These are phyloP conservation scores for Hemitrygon akajei DNA, from an alignment of 2,797 vertebrate genomes.

Conservation along the genomic window DNA sequence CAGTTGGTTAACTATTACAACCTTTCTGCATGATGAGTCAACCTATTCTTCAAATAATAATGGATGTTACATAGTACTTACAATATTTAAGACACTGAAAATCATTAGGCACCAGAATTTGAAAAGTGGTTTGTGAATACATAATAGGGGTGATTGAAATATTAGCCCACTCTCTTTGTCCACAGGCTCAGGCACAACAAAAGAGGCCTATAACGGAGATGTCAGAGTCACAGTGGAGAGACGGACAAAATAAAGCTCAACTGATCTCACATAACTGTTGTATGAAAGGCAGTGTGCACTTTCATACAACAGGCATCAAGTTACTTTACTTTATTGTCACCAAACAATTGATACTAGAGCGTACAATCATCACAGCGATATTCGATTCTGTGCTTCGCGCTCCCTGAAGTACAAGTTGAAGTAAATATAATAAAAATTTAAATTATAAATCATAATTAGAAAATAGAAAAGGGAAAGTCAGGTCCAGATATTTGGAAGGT, in stretches of 20 bases:
- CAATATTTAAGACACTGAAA: not conserved
- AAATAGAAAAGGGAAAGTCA: too few species aligned
- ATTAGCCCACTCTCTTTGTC: not conserved
- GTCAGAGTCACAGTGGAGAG: not conserved
- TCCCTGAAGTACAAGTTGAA: too few species aligned
- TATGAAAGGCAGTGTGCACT: not conserved
- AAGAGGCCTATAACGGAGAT: conserved; percentile 1
- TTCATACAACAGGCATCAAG: conserved; percentile 16
- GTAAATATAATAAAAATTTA: too few species aligned
- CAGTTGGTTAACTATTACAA: not conserved
- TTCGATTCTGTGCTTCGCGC: too few species aligned
- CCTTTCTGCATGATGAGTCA: not conserved
- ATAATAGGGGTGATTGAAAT: not conserved
- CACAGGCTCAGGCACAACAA: conserved; percentile 14
- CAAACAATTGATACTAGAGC: too few species aligned
- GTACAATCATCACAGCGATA: too few species aligned
- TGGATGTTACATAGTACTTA: conserved; percentile 9
- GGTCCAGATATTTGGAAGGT: too few species aligned
- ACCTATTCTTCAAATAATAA: not conserved
- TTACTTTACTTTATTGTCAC: too few species aligned
- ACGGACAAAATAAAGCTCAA: not conserved
- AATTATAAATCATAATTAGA: too few species aligned
- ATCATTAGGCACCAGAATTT: not conserved
- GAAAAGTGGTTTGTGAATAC: not conserved
- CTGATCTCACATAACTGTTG: not conserved